Percentiles rank a stretch among this genome's conserved stretches.
Evolutionary conservation across 2,113 vertebrate genomes (phyloP).

Genomic region (Elgaria multicarinata): DNA sequence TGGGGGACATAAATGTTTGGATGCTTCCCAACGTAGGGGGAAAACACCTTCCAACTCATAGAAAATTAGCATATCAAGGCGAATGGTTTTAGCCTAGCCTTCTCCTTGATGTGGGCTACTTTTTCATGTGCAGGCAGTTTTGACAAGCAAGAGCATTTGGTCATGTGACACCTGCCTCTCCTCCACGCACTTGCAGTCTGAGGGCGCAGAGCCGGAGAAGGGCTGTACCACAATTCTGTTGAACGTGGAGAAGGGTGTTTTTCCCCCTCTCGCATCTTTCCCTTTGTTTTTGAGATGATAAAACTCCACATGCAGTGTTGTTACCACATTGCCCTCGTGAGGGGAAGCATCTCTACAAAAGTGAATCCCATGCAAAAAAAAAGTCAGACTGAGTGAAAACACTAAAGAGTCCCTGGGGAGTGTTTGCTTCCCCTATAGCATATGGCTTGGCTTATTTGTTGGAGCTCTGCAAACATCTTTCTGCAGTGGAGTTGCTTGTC

Average conservation of each 20-base stretch:
- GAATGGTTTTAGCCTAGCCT: not conserved
- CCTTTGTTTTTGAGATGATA: slow-evolving; percentile 2
- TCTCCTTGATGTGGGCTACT: not conserved
- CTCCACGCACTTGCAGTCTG: not conserved
- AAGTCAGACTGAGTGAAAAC: not conserved
- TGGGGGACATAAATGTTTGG: not conserved
- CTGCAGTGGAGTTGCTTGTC: not conserved
- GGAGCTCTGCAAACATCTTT: not conserved
- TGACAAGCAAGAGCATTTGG: not conserved
- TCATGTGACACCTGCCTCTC: not conserved
- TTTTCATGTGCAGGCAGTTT: not conserved
- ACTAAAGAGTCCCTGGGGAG: not conserved
- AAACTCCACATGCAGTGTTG: not conserved
- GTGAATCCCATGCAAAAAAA: not conserved
- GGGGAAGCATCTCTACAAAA: not conserved
- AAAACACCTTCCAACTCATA: not conserved
- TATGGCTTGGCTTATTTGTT: not conserved
- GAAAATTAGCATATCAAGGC: not conserved
- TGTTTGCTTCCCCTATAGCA: not conserved
- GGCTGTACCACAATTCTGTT: not conserved
- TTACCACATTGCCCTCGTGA: not conserved
- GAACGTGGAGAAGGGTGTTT: not conserved
- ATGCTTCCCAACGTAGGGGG: not conserved
- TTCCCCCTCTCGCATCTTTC: not conserved
- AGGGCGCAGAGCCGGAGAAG: not conserved